A percentile compares a stretch with the other conserved stretches of the same genome.
Conservation (phyloP, 2,113 vertebrate species). For the Hippolais icterina region DNA sequence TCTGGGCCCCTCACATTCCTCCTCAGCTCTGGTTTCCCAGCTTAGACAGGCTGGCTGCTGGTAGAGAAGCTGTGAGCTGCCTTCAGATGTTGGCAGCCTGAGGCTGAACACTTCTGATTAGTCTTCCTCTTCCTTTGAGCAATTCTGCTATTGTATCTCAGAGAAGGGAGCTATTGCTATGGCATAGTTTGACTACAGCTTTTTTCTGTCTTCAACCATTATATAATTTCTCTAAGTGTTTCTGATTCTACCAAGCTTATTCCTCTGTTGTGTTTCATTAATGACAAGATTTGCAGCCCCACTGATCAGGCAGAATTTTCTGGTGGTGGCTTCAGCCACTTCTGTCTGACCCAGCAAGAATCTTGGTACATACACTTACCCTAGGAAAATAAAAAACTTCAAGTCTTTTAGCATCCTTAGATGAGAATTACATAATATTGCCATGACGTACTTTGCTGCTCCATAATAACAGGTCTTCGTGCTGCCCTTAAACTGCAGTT, state of each 20-base stretch:
- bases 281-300: neutral
- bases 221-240: neutral
- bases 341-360: neutral
- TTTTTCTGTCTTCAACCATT: neutral
- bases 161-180: neutral
- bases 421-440: neutral
- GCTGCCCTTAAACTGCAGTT: neutral
- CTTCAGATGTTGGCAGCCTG: slow-evolving; percentile 5
- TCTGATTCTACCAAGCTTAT: neutral
- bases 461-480: neutral
- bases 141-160: neutral
- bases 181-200: neutral
- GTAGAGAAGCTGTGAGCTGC: neutral
- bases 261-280: neutral
- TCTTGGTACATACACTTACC: neutral
- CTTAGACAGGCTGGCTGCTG: neutral
- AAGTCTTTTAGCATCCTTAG: neutral
- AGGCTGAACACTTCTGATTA: neutral
- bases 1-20: neutral
- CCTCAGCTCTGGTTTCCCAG: neutral
- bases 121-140: neutral
- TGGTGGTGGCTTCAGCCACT: neutral
- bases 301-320: neutral
- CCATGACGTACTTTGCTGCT: neutral
- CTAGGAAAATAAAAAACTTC: neutral